Evolutionary conservation across 2,113 vertebrate genomes (phyloP).

Genomic region (Bucco capensis): DNA sequence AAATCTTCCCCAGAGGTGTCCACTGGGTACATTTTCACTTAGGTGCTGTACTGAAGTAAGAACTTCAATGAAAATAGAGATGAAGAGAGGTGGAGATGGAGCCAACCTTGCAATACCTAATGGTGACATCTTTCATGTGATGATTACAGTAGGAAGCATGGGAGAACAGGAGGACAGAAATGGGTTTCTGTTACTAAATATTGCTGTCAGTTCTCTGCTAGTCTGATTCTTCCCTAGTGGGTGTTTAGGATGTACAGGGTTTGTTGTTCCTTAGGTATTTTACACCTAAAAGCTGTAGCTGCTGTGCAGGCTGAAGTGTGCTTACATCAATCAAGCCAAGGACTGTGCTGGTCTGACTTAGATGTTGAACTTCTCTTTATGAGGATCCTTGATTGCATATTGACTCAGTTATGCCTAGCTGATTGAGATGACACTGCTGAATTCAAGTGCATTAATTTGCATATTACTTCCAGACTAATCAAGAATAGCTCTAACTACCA

Average conservation of each 20-base stretch:
- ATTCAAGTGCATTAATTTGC: conserved; percentile 2
- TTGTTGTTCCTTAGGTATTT: background rate
- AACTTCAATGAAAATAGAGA: background rate
- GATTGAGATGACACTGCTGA: background rate
- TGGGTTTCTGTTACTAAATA: background rate
- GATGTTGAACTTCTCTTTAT: background rate
- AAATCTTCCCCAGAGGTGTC: background rate
- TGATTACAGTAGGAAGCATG: background rate
- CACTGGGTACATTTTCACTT: background rate
- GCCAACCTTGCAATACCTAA: background rate
- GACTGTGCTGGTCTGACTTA: background rate
- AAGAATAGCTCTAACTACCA: background rate
- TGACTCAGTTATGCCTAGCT: conserved; percentile 23
- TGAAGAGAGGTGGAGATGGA: background rate
- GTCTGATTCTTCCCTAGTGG: background rate
- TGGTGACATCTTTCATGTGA: background rate
- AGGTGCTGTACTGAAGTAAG: background rate
- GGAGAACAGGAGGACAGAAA: background rate
- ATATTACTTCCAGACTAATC: conserved; percentile 6
- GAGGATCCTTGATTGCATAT: conserved; percentile 7
- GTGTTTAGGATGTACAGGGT: background rate
- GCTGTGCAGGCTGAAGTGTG: background rate
- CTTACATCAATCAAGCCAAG: background rate
- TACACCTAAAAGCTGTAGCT: background rate
- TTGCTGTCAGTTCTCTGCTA: background rate